Evolutionary conservation across 53 echinoderm and acorn worm genomes (phyloP).

Genomic region (Patiria pectinifera): DNA sequence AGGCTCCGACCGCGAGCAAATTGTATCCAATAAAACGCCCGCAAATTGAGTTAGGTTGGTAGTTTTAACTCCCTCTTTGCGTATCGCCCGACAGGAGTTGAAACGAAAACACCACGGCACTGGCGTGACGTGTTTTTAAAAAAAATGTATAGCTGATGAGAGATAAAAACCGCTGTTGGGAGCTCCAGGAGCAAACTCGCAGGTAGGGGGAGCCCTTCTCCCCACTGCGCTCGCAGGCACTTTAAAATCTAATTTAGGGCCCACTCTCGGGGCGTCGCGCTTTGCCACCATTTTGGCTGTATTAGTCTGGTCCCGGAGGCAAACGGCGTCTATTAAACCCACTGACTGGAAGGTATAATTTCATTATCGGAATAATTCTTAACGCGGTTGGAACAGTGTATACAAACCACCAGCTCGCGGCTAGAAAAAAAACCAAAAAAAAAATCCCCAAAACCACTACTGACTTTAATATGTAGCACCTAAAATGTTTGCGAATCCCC

Average conservation of each 20-base stretch:
- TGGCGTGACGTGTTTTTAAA: background rate
- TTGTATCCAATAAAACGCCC: constrained; percentile 8
- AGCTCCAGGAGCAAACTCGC: background rate
- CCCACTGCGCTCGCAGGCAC: background rate
- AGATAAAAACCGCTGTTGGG: background rate
- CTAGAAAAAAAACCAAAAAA: constrained; percentile 1
- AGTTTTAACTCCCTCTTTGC: background rate
- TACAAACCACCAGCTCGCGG: background rate
- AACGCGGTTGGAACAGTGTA: background rate
- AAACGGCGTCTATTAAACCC: constrained; percentile 33
- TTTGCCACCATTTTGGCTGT: constrained; percentile 16
- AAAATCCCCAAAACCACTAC: background rate
- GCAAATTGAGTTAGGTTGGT: constrained; percentile 41
- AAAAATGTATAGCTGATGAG: background rate
- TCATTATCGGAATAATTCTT: constrained; percentile 37
- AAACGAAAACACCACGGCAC: background rate
- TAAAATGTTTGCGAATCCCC: background rate
- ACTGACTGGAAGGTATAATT: constrained; percentile 57
- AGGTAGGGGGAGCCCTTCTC: constrained; percentile 11
- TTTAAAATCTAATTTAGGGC: constrained; percentile 43
- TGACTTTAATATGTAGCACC: background rate
- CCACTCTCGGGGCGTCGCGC: constrained; percentile 29
- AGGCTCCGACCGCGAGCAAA: background rate
- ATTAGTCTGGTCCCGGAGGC: constrained; percentile 36
- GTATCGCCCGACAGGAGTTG: constrained; percentile 47